Base-by-base conservation (phyloP, 2,113 vertebrate species). In the Apistogramma diplotaenia region DNA sequence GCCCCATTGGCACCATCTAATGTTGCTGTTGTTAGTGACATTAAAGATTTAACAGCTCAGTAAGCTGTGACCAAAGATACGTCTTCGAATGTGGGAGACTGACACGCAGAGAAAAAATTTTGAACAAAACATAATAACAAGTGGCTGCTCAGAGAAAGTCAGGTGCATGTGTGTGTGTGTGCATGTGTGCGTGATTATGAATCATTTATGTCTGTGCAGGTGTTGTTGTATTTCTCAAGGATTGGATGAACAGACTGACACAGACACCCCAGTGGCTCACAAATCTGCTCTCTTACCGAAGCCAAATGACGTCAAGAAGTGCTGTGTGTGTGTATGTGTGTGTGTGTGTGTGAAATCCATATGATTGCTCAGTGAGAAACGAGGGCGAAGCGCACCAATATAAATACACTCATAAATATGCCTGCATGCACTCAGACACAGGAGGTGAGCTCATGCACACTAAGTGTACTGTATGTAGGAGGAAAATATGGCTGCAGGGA, bases 241-340 rank as follows among this genome's bases (percentile, higher is more conserved):
- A 87, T 33, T 61, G 81, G 82, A 75, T 85, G 88, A 92, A 94
- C 93, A 94, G 84, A 92, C 82, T 73, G 87, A 91, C 85, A 86
- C 79, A 83, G 88, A 91, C 91, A 87, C 91, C 88, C 86, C 77
- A 19, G 85, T 55, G 87, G 74, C 79, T 75, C 79, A 7, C 58
- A 93, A 91, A 93, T 89, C 91, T 94, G 93, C 91, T 91, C 85
- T 59, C 54, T 27, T 31, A 72, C 70, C 76, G 25, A 75, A 82
- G 92, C 90, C 93, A 93, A 89, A 88, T 94, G 91, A 93, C 89
- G 93, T 91, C 89, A 90, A 71, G 67, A 78, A 62, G 18, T 46
- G 61, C 3, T 33, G 27, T 75, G 5, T 67, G 61, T 73, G 78
- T 53, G 79, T 56, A 75, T 19, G 43, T 72, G 76, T 53, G 81